Evolutionary conservation across 2,797 vertebrate genomes (phyloP).

Genomic region (Coluber constrictor): DNA sequence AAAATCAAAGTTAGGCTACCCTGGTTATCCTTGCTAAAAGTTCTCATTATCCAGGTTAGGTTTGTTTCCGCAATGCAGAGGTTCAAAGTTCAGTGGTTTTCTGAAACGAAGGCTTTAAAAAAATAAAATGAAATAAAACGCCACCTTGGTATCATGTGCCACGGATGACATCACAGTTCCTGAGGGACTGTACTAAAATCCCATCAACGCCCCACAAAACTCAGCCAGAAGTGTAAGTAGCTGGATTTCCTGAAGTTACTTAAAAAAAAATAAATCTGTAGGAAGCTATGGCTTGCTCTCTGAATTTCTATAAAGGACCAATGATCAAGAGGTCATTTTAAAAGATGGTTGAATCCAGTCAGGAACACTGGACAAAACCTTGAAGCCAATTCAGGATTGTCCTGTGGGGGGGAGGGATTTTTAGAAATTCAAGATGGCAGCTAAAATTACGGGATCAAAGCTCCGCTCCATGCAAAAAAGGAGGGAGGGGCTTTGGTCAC

Average conservation of each 20-base stretch:
- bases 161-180: not conserved
- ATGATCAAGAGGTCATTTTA: not conserved
- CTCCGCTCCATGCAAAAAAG: not conserved
- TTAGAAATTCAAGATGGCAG: not conserved
- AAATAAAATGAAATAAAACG: not conserved
- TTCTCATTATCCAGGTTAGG: not conserved
- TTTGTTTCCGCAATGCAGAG: not conserved
- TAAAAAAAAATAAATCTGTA: not conserved
- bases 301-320: not conserved
- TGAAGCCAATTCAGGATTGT: not conserved
- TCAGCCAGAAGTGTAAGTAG: not conserved
- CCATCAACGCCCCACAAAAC: not conserved
- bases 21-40: not conserved
- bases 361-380: not conserved
- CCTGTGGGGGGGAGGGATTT: accelerated
- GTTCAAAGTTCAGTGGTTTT: not conserved
- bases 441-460: not conserved
- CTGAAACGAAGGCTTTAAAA: not conserved
- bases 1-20: not conserved
- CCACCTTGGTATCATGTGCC: not conserved
- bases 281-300: not conserved
- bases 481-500: not conserved
- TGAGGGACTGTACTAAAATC: not conserved
- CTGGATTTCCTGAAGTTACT: not conserved
- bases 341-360: not conserved